Conservation (phyloP, 2,113 vertebrate species). For the Corapipo altera region DNA sequence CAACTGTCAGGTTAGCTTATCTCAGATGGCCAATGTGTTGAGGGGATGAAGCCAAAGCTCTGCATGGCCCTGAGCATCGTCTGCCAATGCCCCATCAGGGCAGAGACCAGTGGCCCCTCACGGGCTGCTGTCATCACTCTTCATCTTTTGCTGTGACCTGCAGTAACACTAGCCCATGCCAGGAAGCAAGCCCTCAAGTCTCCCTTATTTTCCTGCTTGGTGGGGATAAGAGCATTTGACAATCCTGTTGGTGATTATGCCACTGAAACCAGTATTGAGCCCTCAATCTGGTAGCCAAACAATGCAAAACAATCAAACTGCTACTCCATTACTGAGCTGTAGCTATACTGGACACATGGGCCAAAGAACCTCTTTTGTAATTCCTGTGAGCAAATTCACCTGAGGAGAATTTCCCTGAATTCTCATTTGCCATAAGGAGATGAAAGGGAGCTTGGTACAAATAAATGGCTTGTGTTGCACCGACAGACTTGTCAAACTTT, state of each 20-base stretch:
- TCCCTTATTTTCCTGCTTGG: not conserved
- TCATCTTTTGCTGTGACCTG: not conserved
- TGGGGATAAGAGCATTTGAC: not conserved
- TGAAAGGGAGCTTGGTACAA: not conserved
- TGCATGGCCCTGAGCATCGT: not conserved
- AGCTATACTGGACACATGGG: not conserved
- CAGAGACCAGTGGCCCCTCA: not conserved
- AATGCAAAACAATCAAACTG: not conserved
- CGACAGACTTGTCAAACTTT: constrained; percentile 21
- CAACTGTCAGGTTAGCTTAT: constrained; percentile 50
- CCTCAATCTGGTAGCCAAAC: not conserved
- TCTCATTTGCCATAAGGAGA: not conserved
- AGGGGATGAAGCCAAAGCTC: constrained; percentile 24
- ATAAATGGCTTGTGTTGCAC: not conserved
- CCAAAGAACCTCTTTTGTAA: not conserved
- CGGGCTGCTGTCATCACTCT: constrained; percentile 16
- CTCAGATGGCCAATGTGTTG: not conserved
- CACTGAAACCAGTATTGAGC: not conserved
- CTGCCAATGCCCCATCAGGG: constrained; percentile 20
- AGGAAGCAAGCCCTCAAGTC: not conserved
- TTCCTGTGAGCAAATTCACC: not conserved
- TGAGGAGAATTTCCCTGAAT: not conserved
- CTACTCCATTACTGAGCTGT: rapidly evolving
- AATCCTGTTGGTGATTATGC: not conserved
- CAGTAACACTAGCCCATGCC: not conserved